Conservation (phyloP, 2,797 vertebrate species). For the Sparus aurata region DNA sequence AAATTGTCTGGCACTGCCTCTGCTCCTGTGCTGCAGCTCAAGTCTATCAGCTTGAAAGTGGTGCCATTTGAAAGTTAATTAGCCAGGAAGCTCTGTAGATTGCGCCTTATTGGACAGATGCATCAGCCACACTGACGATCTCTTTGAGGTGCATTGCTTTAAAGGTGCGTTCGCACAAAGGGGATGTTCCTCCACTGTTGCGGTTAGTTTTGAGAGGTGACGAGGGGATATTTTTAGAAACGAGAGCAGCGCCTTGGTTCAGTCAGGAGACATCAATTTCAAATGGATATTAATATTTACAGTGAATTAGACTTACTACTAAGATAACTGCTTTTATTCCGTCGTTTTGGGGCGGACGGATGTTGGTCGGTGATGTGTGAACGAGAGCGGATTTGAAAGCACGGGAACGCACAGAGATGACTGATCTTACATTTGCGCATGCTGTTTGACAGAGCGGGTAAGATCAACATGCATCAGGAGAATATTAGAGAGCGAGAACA, state of each 20-base stretch:
- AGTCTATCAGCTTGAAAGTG: constrained; percentile 2
- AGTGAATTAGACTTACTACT: background rate
- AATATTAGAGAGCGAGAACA: constrained; percentile 2
- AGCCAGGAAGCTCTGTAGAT: constrained; percentile 16
- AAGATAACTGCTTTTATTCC: background rate
- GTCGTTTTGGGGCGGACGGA: constrained; percentile 1
- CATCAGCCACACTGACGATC: constrained; percentile 10
- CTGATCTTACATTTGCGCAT: background rate
- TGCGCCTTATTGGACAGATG: constrained; percentile 6
- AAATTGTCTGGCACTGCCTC: constrained; percentile 21
- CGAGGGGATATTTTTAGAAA: background rate
- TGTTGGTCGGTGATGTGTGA: background rate
- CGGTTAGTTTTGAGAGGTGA: background rate
- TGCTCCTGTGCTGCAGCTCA: constrained; percentile 11
- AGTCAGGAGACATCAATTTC: background rate
- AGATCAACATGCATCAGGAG: background rate
- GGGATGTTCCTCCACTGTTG: background rate
- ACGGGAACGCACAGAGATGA: background rate
- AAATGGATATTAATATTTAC: background rate
- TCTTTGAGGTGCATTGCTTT: no score
- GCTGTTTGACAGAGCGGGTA: background rate
- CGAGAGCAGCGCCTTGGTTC: background rate
- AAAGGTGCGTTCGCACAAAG: background rate
- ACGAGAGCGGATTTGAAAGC: background rate
- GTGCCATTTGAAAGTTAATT: constrained; percentile 33